Evolutionary conservation across 2,113 vertebrate genomes (phyloP).

Genomic region (Callorhinus ursinus): DNA sequence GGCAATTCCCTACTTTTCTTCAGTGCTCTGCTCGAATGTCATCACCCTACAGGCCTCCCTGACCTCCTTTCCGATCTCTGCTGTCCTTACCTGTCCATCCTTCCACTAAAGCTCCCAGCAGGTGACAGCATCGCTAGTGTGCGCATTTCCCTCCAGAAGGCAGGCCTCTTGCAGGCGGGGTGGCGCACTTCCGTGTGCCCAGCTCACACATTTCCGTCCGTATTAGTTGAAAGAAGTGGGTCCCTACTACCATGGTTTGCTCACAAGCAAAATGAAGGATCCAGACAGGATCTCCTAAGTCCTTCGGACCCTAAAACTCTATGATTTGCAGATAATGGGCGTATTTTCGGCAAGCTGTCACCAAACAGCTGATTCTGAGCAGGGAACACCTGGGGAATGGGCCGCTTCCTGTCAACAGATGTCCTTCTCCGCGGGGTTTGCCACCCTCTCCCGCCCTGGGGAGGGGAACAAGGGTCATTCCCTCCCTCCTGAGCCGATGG

Average conservation of each 20-base stretch:
- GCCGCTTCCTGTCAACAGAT: neutral
- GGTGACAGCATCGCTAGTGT: fast-evolving
- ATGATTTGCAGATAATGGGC: neutral
- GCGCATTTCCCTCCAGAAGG: neutral
- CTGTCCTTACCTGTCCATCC: neutral
- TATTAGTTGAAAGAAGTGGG: neutral
- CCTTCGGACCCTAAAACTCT: neutral
- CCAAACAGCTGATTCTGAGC: neutral
- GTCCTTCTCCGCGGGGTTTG: neutral
- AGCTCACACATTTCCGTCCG: neutral
- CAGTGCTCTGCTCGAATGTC: neutral
- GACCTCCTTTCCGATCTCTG: neutral
- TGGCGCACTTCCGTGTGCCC: fast-evolving
- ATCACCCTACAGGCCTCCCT: neutral
- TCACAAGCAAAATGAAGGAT: neutral
- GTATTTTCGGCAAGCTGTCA: neutral
- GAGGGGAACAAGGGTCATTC: neutral
- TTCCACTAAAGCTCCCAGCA: neutral
- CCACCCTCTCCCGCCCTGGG: neutral
- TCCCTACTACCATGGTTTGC: neutral
- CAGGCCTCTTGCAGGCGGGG: neutral
- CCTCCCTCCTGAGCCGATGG: neutral
- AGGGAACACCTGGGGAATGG: neutral
- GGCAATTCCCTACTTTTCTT: neutral
- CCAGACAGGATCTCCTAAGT: neutral